Conservation (phyloP, 37 sponge, comb jelly and placozoan genomes). For the Bolinopsis microptera region DNA sequence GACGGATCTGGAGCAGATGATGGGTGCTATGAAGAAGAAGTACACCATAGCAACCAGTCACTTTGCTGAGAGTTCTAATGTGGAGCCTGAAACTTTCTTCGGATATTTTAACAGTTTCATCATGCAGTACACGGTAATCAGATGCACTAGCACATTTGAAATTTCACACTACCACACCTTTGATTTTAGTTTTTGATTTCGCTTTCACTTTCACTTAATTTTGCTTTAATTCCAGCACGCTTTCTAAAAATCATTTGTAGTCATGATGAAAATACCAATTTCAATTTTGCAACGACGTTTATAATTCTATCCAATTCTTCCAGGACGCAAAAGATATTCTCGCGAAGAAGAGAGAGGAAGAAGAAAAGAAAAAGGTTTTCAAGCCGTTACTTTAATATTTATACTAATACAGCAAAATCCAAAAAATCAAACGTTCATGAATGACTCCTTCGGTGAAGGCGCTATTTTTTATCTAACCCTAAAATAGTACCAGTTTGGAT, state of each 20-base stretch:
- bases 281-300: too few species aligned
- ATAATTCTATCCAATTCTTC: too few species aligned
- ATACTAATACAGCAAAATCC: background rate
- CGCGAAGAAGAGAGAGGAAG: constrained; percentile 48
- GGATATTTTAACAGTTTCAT: constrained; percentile 59
- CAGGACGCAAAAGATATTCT: constrained; percentile 58
- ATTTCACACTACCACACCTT: background rate
- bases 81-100: constrained; percentile 62
- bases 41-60: constrained; percentile 55
- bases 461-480: too few species aligned
- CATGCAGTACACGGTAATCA: constrained; percentile 29
- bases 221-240: background rate
- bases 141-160: background rate
- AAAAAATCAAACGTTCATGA: background rate
- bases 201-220: background rate
- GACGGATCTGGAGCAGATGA: constrained; percentile 14
- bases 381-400: background rate
- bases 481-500: too few species aligned
- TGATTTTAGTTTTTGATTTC: background rate
- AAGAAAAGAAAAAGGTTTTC: constrained; percentile 29
- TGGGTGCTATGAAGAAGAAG: constrained; percentile 66
- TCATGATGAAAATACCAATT: too few species aligned
- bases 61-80: constrained; percentile 20
- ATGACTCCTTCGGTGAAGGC: too few species aligned
- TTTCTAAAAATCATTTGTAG: too few species aligned